A percentile compares a stretch with the other conserved stretches of the same genome.
Conservation (phyloP, 2,888 invertebrate genomes). For the Zaprionus obscuricornis region DNA sequence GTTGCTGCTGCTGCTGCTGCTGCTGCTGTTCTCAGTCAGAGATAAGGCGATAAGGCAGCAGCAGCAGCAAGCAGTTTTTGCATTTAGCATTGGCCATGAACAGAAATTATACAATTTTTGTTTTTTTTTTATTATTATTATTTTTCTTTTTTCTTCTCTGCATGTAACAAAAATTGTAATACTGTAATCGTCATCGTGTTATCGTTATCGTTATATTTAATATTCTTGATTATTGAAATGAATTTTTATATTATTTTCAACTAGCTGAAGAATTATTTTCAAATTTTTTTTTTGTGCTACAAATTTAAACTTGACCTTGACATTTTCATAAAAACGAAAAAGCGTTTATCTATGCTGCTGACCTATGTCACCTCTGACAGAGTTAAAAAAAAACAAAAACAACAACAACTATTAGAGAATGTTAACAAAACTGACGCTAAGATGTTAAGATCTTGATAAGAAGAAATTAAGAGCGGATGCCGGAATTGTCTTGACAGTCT, state of each 20-base stretch:
- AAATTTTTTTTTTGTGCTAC: too few species aligned
- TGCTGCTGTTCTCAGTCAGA: slow-evolving; percentile 10
- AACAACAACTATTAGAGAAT: slow-evolving; percentile 6
- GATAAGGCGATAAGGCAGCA: slow-evolving; percentile 54
- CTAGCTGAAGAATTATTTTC: slow-evolving; percentile 9
- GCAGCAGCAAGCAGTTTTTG: too few species aligned
- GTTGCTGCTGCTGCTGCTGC: slow-evolving; percentile 19
- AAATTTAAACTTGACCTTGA: too few species aligned
- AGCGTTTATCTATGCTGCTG: too few species aligned
- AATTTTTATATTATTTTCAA: too few species aligned
- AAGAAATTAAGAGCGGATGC: too few species aligned
- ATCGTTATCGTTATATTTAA: too few species aligned
- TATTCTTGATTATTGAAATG: too few species aligned
- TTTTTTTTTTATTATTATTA: too few species aligned
- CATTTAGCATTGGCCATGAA: slow-evolving; percentile 54
- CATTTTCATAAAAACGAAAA: background rate
- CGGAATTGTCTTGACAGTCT: slow-evolving; percentile 22
- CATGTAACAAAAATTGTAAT: too few species aligned
- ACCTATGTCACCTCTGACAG: slow-evolving; percentile 36
- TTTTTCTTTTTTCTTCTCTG: background rate
- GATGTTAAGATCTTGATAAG: slow-evolving; percentile 32
- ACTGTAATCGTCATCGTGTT: too few species aligned
- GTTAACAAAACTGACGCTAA: slow-evolving; percentile 20
- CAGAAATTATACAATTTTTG: too few species aligned
- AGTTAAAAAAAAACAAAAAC: slow-evolving; percentile 9